Evolutionary conservation across 2,888 invertebrate species (phyloP).

Genomic region (Iselma pallidipennis): DNA sequence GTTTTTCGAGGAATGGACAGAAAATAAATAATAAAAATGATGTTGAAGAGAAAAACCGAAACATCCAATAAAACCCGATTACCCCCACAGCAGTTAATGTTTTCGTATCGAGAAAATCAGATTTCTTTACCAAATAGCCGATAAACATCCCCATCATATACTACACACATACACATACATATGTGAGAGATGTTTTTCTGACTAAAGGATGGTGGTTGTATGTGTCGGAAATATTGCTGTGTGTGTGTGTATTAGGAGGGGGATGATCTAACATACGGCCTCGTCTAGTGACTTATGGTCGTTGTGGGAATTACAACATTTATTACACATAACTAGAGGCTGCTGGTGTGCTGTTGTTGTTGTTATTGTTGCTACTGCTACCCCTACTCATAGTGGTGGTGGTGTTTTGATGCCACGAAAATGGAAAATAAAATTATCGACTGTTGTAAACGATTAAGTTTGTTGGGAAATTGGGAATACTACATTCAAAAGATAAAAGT

Average conservation of each 20-base stretch:
- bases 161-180: not conserved
- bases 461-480: not conserved
- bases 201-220: not conserved
- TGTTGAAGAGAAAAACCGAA: too few species aligned
- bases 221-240: not conserved
- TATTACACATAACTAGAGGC: conserved; percentile 23
- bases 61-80: too few species aligned
- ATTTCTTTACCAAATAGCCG: not conserved
- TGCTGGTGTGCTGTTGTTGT: conserved; percentile 15
- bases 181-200: not conserved
- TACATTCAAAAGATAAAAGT: too few species aligned
- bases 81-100: too few species aligned
- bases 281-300: conserved; percentile 22
- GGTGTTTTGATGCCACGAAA: not conserved
- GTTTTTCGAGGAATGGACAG: too few species aligned
- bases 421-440: not conserved
- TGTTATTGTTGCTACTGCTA: not conserved
- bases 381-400: not conserved
- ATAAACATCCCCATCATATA: not conserved
- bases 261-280: conserved; percentile 26
- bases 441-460: not conserved
- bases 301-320: conserved; percentile 26
- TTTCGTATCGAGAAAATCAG: not conserved
- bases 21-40: too few species aligned
- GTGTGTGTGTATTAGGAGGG: conserved; percentile 1